Conservation (phyloP, 2,797 vertebrate genomes). For the Amblyopsis hoosieri region DNA sequence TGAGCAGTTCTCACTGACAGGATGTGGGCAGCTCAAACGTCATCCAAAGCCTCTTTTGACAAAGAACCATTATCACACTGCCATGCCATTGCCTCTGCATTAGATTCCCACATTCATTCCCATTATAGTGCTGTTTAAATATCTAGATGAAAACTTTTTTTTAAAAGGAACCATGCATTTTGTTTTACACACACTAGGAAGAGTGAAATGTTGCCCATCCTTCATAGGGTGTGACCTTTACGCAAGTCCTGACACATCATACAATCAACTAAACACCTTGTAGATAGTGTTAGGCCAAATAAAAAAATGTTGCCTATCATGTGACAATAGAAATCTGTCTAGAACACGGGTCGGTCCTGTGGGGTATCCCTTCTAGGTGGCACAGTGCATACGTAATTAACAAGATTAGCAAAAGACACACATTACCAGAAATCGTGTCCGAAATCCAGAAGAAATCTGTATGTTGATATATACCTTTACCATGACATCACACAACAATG, state of each 20-base stretch:
- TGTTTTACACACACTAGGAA: neutral
- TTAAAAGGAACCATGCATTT: slow-evolving; percentile 2
- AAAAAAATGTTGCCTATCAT: neutral
- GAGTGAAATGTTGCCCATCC: slow-evolving; percentile 5
- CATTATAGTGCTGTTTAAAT: slow-evolving; percentile 35
- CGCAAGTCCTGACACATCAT: neutral
- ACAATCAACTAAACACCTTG: too few species aligned
- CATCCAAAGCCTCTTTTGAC: slow-evolving; percentile 67
- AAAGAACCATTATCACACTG: slow-evolving; percentile 57
- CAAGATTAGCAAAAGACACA: too few species aligned
- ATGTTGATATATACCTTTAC: too few species aligned
- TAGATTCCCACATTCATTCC: slow-evolving; percentile 41
- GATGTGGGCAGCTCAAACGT: slow-evolving; percentile 65
- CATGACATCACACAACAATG: neutral
- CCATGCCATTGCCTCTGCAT: slow-evolving; percentile 23
- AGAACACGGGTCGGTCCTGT: too few species aligned
- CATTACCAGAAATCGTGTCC: too few species aligned
- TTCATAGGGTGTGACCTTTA: neutral
- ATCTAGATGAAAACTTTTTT: slow-evolving; percentile 29
- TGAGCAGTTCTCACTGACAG: slow-evolving; percentile 41
- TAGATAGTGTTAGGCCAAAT: neutral
- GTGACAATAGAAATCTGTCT: too few species aligned
- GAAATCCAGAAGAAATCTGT: too few species aligned
- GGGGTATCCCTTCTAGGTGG: too few species aligned
- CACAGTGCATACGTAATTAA: too few species aligned